A percentile compares a stretch with the other conserved stretches of the same genome.
Evolutionary conservation across 2,888 invertebrate genomes (phyloP).

Genomic region (Crioceris asparagi): DNA sequence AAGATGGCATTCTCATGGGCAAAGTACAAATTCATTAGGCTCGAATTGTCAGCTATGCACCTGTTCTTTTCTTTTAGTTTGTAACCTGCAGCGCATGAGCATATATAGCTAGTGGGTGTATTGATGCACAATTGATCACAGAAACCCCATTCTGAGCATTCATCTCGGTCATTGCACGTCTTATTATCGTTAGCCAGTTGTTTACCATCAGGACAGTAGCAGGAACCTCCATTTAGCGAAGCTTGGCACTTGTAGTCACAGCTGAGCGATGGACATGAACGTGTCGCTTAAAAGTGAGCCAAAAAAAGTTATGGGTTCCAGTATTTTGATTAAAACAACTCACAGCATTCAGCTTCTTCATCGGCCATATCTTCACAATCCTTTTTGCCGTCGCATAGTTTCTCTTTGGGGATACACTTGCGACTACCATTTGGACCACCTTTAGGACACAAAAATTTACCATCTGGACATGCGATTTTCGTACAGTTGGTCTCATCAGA

Average conservation of each 20-base stretch:
- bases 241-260: slow-evolving; percentile 90
- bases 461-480: slow-evolving; percentile 75
- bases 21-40: slow-evolving; percentile 51
- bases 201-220: slow-evolving; percentile 80
- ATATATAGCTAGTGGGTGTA: slow-evolving; percentile 71
- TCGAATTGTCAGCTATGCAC: slow-evolving; percentile 52
- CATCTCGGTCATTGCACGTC: slow-evolving; percentile 85
- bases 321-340: slow-evolving; percentile 37
- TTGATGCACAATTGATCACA: slow-evolving; percentile 94
- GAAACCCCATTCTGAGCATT: slow-evolving; percentile 84
- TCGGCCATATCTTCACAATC: slow-evolving; percentile 91
- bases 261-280: slow-evolving; percentile 70
- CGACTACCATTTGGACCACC: slow-evolving; percentile 61
- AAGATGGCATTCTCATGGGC: slow-evolving; percentile 63
- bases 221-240: slow-evolving; percentile 80
- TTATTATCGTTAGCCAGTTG: slow-evolving; percentile 72
- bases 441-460: slow-evolving; percentile 81
- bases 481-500: slow-evolving; percentile 85
- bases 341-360: slow-evolving; percentile 80
- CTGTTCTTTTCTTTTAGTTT: slow-evolving; percentile 37
- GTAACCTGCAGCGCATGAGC: slow-evolving; percentile 64
- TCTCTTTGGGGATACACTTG: slow-evolving; percentile 78
- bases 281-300: slow-evolving; percentile 58
- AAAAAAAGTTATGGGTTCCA: background rate
- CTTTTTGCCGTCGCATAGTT: slow-evolving; percentile 80